Base-by-base conservation (phyloP, 2,113 vertebrate genomes). In the Lampris megalopsis region DNA sequence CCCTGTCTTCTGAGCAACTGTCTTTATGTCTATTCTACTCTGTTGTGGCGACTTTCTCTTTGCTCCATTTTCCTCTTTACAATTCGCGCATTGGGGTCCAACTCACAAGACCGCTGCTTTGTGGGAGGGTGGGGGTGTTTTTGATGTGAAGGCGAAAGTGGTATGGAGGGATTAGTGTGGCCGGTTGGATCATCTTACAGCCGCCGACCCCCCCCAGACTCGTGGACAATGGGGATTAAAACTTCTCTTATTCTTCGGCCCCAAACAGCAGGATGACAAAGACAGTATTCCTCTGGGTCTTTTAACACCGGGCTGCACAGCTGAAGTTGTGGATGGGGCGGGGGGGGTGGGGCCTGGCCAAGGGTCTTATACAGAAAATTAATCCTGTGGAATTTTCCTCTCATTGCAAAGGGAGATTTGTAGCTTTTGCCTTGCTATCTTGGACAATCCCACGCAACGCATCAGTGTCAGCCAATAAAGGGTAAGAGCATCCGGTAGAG, bases 271-370 rank as follows among this genome's bases (percentile, higher is more conserved):
- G 91, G 89, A 94, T 94, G 93, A 95, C 94, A 95, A 95, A 94
- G 93, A 95, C 92, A 90, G 93, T 94, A 95, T 94, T 95, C 94
- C 94, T 94, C 92, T 90, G 94, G 94, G 93, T 94, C 93, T 94
- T 94, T 94, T 93, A 94, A 93, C 94, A 94, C 90, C 88, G 90
- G 89, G 91, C 91, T 93, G 91, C 93, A 93, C 93, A 94, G 93
- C 93, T 95, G 93, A 94, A 94, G 94, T 92, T 91, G 89, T 79
- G 89, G 85, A 91, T 66, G 54, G 77, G 92, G 90, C 43, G 82
- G 88, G 87, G 37, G 65, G 91, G 82, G 52, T 81, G 75, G 87
- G 84, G 78, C 73, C 85, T 68, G 77, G 76, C 81, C 86, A 84
- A 87, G 88, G 87, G 87, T 94, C 89, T 93, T 88, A 89, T 85